Evolutionary conservation across 2,888 invertebrate species (phyloP).

Genomic region (Cloeon dipterum): DNA sequence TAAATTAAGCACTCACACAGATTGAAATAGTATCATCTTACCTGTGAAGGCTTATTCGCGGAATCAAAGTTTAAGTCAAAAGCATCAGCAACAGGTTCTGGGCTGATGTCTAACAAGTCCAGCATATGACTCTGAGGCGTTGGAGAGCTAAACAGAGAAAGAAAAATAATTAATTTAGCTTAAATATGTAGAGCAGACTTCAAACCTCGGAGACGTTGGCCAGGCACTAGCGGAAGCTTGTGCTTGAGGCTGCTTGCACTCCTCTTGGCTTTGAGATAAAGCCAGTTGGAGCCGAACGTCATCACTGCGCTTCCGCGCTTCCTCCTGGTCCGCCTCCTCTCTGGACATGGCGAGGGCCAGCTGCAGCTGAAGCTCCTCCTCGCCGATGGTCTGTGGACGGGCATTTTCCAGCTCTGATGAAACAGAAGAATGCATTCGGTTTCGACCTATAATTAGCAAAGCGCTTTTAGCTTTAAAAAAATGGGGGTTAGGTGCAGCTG

Average conservation of each 20-base stretch:
- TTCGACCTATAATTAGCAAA: no score
- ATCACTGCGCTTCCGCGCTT: conserved; percentile 79
- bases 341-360: conserved; percentile 95
- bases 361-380: conserved; percentile 95
- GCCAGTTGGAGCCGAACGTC: conserved; percentile 92
- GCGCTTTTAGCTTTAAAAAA: not conserved
- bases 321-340: conserved; percentile 95
- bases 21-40: no score
- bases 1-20: no score
- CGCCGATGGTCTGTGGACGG: conserved; percentile 87
- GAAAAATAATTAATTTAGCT: no score
- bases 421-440: no score
- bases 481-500: not conserved
- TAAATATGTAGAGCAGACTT: no score
- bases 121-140: conserved; percentile 39
- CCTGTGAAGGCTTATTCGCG: no score
- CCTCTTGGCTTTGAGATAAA: conserved; percentile 81
- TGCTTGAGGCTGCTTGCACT: conserved; percentile 46
- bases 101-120: conserved; percentile 61
- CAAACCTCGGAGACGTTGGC: no score
- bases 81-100: no score
- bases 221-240: not conserved
- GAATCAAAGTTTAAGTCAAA: no score
- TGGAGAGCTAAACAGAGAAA: no score
- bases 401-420: conserved; percentile 63